Evolutionary conservation across 1,140 invertebrate genomes (phyloP), one percentile per base, ranked within the genome.

Genomic region (Cydia splendana): DNA sequence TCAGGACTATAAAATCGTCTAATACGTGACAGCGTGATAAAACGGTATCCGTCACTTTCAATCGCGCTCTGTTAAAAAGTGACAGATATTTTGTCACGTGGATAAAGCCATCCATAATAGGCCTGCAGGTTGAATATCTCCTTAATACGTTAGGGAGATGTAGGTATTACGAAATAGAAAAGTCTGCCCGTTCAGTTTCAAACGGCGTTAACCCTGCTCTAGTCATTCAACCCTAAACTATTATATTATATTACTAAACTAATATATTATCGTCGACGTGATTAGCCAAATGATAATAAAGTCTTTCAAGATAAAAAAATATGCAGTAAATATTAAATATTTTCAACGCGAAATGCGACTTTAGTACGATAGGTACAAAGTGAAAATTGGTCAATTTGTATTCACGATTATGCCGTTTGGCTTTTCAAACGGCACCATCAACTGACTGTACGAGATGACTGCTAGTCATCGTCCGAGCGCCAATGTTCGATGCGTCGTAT

Each of bases 211-310:
- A 62, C 18, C 57, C 57, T 62, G 57, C 57, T 62, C 57, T 62
- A 62, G 57, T 62, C 57, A 62, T 62, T 62, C 57, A 62, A 62
- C 57, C 57, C 57, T 62, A 62, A 18, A 3, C 20, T 62, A n/a
- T 20, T 62, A 62, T 62, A 24, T 20, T 62, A 62, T 6, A 62
- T 24, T 62, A 62, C n/a, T 24, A 62, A 62, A 62, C 57, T 4
- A 62, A 62, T 62, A 62, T 62, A 24, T 62, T 62, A 62, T 62
- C 15, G 20, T 62, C 1, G 57, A 10, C n/a, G 10, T 24, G 57
- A 62, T 62, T 62, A 62, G 57, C 57, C 57, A 62, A 62, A 62
- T 62, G 57, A 62, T 24, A 62, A 62, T 62, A 62, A 24, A n/a
- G 57, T 62, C 18, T 24, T 62, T 24, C 7, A 62, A 62, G n/a